These are phyloP conservation scores for Cygnus atratus DNA, from an alignment of 2,113 vertebrate genomes.

Conservation along the genomic window DNA sequence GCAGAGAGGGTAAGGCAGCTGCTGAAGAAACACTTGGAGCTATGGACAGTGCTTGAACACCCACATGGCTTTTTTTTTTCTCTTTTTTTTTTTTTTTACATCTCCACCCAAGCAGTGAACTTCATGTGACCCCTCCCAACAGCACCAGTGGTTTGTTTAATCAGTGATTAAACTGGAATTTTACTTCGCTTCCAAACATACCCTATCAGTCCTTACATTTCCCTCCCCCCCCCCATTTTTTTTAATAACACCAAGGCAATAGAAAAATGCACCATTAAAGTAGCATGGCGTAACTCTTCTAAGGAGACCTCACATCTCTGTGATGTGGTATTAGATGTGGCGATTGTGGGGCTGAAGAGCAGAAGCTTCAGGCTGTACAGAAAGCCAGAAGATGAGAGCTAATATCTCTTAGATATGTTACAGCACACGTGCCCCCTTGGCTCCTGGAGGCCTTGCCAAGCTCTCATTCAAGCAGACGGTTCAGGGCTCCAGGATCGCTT, in stretches of 20 bases:
- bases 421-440: not conserved
- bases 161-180: constrained; percentile 56
- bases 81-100: not conserved
- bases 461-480: not conserved
- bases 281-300: accelerated
- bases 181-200: constrained; percentile 8
- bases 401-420: too few species aligned
- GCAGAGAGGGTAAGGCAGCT: not conserved
- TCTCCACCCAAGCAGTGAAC: constrained; percentile 33
- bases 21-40: not conserved
- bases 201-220: not conserved
- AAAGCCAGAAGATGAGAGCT: not conserved
- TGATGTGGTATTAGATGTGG: not conserved
- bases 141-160: constrained; percentile 46
- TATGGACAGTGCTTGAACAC: not conserved
- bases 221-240: not conserved
- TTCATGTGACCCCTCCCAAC: not conserved
- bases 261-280: not conserved
- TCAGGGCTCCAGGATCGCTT: not conserved
- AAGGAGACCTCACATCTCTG: not conserved
- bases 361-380: not conserved
- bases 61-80: not conserved
- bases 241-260: not conserved
- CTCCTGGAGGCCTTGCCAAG: not conserved
- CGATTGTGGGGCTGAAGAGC: not conserved